Percentiles rank a stretch among this genome's conserved stretches.
Conservation (phyloP, 2,113 vertebrate genomes). For the Sterna hirundo region DNA sequence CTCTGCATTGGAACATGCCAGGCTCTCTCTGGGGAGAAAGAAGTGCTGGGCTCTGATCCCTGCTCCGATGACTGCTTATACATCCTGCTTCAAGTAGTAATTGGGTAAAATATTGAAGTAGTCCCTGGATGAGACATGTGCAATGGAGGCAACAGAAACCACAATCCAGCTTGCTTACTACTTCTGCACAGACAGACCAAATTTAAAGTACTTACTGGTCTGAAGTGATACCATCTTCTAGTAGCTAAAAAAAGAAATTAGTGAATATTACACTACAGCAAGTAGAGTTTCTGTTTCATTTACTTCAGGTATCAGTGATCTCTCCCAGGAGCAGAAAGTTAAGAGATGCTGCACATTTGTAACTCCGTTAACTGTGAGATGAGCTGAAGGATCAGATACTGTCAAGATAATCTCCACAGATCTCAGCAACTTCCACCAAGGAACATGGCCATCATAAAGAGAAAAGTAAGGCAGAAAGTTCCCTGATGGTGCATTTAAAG, state of each 20-base stretch:
- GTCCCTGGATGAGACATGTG: neutral
- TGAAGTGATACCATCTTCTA: neutral
- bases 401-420: neutral
- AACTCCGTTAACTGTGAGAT: neutral
- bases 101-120: neutral
- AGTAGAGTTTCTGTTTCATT: neutral
- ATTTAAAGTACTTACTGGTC: neutral
- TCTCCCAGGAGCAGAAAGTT: neutral
- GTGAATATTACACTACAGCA: neutral
- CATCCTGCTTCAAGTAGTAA: neutral
- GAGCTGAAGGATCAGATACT: neutral
- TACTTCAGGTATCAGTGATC: neutral
- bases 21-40: neutral
- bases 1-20: accelerated
- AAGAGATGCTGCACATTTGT: neutral
- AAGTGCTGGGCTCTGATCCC: neutral
- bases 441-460: neutral
- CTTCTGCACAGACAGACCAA: neutral
- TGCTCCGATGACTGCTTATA: neutral
- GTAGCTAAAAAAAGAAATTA: neutral
- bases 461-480: neutral
- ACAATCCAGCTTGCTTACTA: neutral
- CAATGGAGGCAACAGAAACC: neutral
- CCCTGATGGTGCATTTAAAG: neutral
- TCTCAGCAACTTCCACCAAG: neutral